Evolutionary conservation across 2,797 vertebrate genomes (phyloP).

Genomic region (Pogonophryne albipinna): DNA sequence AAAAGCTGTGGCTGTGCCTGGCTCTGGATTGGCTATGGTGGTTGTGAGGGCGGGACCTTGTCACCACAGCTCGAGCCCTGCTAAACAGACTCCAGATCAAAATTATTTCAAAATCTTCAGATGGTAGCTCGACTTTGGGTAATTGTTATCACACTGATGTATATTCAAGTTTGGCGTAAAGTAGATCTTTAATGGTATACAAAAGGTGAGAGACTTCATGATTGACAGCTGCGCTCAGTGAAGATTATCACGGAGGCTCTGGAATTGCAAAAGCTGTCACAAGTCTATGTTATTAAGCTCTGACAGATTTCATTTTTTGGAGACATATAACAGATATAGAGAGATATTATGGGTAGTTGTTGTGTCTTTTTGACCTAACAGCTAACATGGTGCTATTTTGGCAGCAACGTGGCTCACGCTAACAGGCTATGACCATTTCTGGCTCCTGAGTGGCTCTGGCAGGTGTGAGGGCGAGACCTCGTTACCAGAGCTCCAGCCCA

Average conservation of each 20-base stretch:
- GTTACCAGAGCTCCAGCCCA: too few species aligned
- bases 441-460: neutral
- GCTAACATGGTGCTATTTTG: neutral
- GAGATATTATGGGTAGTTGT: neutral
- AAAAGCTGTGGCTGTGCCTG: too few species aligned
- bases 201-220: too few species aligned
- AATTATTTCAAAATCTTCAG: too few species aligned
- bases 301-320: neutral
- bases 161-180: neutral
- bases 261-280: neutral
- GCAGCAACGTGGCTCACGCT: too few species aligned
- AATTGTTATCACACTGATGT: neutral
- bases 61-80: too few species aligned
- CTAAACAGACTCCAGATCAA: too few species aligned
- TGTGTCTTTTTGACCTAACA: neutral
- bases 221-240: too few species aligned
- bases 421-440: neutral
- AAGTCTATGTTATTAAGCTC: neutral
- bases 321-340: neutral
- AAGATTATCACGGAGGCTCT: too few species aligned
- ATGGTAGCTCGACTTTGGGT: neutral
- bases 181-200: neutral
- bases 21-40: neutral
- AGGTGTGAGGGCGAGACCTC: neutral
- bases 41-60: neutral